A percentile compares a stretch with the other conserved stretches of the same genome.
phyloP scores from a whole-genome alignment of 1,140 invertebrate species.

The Drosophila miranda region DNA sequence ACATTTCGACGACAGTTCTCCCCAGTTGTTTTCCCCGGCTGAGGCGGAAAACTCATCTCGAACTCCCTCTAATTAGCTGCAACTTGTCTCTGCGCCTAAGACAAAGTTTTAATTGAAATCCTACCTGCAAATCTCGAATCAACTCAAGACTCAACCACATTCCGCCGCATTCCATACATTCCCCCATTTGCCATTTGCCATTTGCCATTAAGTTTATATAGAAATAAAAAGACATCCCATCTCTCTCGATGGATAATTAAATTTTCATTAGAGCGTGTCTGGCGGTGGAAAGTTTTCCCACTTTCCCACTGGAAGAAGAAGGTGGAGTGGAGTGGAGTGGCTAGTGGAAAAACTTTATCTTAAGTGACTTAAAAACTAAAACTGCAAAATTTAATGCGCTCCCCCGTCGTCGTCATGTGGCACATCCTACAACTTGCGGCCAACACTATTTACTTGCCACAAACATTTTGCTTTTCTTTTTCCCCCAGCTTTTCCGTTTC shows the following conservation, averaged over 20 bases:
- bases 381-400: slow-evolving; percentile 75
- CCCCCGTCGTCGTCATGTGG: slow-evolving; percentile 50
- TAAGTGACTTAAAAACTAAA: slow-evolving; percentile 79
- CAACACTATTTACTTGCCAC: slow-evolving; percentile 72
- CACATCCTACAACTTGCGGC: slow-evolving; percentile 61
- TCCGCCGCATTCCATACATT: slow-evolving; percentile 20
- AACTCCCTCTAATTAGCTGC: slow-evolving; percentile 47
- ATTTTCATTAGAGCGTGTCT: slow-evolving; percentile 67
- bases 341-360: slow-evolving; percentile 52
- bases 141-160: slow-evolving; percentile 8
- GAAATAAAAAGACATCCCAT: background rate
- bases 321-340: too few species aligned
- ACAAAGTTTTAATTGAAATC: slow-evolving; percentile 62
- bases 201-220: slow-evolving; percentile 42
- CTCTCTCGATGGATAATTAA: slow-evolving; percentile 59
- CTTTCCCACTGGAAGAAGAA: too few species aligned
- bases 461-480: slow-evolving; percentile 67
- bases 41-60: slow-evolving; percentile 13
- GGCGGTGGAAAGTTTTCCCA: slow-evolving; percentile 37
- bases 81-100: slow-evolving; percentile 43
- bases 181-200: slow-evolving; percentile 44
- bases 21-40: background rate
- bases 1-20: slow-evolving; percentile 43
- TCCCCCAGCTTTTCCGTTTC: background rate
- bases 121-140: slow-evolving; percentile 51